Evolutionary conservation across 2,797 vertebrate genomes (phyloP), one percentile per base, ranked within the genome.

Genomic region (Balearica regulorum): DNA sequence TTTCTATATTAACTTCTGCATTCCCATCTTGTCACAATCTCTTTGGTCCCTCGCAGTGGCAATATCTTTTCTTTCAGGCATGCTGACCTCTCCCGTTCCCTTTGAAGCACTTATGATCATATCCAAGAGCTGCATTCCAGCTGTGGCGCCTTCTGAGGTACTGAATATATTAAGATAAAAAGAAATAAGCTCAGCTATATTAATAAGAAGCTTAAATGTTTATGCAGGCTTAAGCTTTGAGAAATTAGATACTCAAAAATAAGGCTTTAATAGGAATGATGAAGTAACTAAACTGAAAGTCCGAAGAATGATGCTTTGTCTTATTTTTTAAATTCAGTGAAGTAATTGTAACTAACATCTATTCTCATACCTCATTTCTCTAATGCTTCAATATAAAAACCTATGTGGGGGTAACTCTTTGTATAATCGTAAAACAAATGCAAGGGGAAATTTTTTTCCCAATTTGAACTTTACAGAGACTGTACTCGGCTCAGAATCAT

Each of bases 91-190:
- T 96, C 92, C 49, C 5, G 1, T 75, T 97, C 64, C 78, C 95
- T 96, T 96, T 97, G 96, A 96, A 97, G 96, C 93, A 87, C 71
- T 94, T 92, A 70, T 37, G 78, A 95, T 95, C 57, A 68, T 87
- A 94, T 94, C 86, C 93, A 89, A 96, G 93, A 96, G 96, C 96
- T 96, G 96, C 94, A 93, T 96, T 95, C 94, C 95, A 97, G 96
- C 95, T 97, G 96, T 95, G 96, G 92, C 11, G 90, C 95, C 73
- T 96, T 96, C 83, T 84, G 94, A 96, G 96, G 93, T 96, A 96
- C 95, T 95, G 96, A 97, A 95, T 97, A 94, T 90, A 95, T 96
- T 95, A 96, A 96, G 96, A 96, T 95, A 95, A 96, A 97, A 96
- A 96, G 95, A 92, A 97, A 92, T 92, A 95, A 87, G 88, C 86